Conservation (phyloP, 2,888 invertebrate genomes). For the Falcaria lacertinaria region DNA sequence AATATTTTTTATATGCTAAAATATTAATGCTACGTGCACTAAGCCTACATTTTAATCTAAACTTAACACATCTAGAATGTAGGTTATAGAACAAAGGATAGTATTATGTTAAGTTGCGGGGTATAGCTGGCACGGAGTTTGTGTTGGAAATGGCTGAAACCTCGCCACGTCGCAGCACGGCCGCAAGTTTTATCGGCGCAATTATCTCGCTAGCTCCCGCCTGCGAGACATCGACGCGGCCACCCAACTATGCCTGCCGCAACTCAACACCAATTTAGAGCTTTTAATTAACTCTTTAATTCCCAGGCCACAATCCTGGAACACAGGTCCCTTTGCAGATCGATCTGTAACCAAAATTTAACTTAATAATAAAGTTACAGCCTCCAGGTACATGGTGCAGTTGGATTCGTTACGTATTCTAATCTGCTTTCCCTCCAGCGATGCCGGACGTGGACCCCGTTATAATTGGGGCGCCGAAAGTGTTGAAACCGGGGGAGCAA, state of each 20-base stretch:
- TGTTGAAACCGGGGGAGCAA: constrained; percentile 68
- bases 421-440: constrained; percentile 52
- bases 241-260: constrained; percentile 30
- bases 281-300: constrained; percentile 41
- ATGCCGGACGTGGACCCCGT: constrained; percentile 68
- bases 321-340: constrained; percentile 28
- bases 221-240: constrained; percentile 28
- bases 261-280: constrained; percentile 35
- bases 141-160: not conserved
- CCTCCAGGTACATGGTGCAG: constrained; percentile 15
- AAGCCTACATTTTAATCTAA: not conserved
- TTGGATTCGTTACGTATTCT: constrained; percentile 41
- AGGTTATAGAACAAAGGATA: not conserved
- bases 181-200: constrained; percentile 38
- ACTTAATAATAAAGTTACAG: constrained; percentile 25
- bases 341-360: constrained; percentile 17
- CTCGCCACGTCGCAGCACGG: constrained; percentile 12
- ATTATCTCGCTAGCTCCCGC: constrained; percentile 30
- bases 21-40: not conserved
- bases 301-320: constrained; percentile 22
- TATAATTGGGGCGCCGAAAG: constrained; percentile 63
- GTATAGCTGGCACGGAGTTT: not conserved
- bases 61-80: not conserved
- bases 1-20: not conserved
- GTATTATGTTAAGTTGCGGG: not conserved